Percentiles rank a stretch among this genome's conserved stretches.
phyloP scores from a whole-genome alignment of 2,888 invertebrate species.

The Eupithecia exiguata region DNA sequence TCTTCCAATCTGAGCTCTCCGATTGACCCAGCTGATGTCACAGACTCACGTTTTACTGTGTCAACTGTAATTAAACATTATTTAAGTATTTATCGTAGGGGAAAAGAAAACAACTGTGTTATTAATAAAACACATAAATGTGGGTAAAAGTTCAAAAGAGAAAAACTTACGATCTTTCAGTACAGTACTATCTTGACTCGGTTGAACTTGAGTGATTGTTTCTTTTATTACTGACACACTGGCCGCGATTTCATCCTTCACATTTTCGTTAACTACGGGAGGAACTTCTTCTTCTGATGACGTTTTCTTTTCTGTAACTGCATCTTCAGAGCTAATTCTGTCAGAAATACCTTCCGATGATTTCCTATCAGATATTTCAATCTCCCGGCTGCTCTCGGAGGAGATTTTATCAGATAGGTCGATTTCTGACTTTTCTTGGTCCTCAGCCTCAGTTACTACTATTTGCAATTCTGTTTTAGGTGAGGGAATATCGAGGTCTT shows the following conservation, averaged over 20 bases:
- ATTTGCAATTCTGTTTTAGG: conserved; percentile 77
- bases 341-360: conserved; percentile 82
- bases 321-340: conserved; percentile 80
- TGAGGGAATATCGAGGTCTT: conserved; percentile 63
- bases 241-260: conserved; percentile 49
- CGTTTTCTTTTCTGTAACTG: conserved; percentile 80
- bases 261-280: conserved; percentile 56
- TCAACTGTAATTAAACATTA: conserved; percentile 55
- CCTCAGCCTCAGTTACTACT: conserved; percentile 79
- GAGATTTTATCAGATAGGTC: conserved; percentile 80
- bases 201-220: conserved; percentile 5
- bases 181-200: conserved; percentile 1
- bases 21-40: conserved; percentile 75
- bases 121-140: no score
- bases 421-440: conserved; percentile 75
- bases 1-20: conserved; percentile 77
- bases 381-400: conserved; percentile 79
- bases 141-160: neutral
- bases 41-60: conserved; percentile 71
- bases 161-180: conserved; percentile 21
- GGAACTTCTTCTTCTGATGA: conserved; percentile 75
- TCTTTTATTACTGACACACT: conserved; percentile 33
- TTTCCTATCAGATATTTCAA: conserved; percentile 80
- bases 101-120: neutral
- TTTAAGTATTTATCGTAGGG: neutral